phyloP scores from a whole-genome alignment of 2,888 invertebrate genomes.

The Phytoseiulus persimilis region DNA sequence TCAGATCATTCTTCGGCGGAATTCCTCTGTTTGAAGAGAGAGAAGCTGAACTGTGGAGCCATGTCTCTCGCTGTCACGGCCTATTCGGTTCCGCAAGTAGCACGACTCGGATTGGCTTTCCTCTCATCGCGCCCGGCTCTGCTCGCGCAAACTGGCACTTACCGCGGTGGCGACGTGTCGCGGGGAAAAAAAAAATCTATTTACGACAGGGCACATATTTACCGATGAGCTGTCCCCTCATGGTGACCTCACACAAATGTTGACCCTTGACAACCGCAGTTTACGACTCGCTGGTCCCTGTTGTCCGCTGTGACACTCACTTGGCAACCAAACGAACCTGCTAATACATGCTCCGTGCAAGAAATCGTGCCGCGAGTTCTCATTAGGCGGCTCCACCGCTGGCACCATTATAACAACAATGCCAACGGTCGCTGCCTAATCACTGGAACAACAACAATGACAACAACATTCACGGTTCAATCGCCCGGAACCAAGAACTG shows the following conservation, averaged over 20 bases:
- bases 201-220: background rate
- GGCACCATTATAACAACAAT: slow-evolving; percentile 5
- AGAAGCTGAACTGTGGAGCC: too few relatives aligned
- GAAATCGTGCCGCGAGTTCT: background rate
- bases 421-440: background rate
- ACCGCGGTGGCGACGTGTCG: background rate
- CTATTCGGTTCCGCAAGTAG: too few relatives aligned
- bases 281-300: background rate
- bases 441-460: background rate
- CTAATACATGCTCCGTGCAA: background rate
- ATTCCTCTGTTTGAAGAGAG: too few relatives aligned
- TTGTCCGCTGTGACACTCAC: background rate
- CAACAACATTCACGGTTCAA: background rate
- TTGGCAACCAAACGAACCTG: background rate
- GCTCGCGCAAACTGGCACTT: background rate
- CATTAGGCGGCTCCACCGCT: background rate
- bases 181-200: background rate
- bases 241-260: background rate
- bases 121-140: background rate
- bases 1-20: too few relatives aligned
- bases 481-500: background rate
- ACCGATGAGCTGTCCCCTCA: background rate
- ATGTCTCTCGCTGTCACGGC: too few relatives aligned
- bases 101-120: background rate
- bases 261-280: slow-evolving; percentile 5